Percentiles rank a stretch among this genome's conserved stretches.
Conservation (phyloP, 2,888 invertebrate species). For the Trachelus iudaicus region DNA sequence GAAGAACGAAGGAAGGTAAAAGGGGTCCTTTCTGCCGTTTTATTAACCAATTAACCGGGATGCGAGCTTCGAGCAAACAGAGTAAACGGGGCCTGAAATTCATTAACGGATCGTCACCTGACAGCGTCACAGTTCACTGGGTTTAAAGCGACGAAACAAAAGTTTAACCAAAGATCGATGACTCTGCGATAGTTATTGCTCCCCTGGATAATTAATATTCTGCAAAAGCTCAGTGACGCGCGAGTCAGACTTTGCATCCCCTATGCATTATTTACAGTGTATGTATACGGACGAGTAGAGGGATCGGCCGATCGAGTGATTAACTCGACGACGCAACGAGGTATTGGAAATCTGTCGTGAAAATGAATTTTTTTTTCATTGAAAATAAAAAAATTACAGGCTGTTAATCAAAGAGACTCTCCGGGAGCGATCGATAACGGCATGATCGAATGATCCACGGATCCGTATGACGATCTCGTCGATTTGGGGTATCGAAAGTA, state of each 20-base stretch:
- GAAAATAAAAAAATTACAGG: background rate
- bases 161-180: background rate
- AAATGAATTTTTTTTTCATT: background rate
- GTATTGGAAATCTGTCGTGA: background rate
- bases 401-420: background rate
- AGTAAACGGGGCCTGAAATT: conserved; percentile 40
- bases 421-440: background rate
- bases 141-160: background rate
- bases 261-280: background rate
- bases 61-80: conserved; percentile 48
- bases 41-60: conserved; percentile 50
- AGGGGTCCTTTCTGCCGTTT: conserved; percentile 48
- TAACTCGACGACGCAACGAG: background rate
- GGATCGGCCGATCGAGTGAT: background rate
- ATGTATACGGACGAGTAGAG: background rate
- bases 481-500: background rate
- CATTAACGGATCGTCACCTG: conserved; percentile 34
- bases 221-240: background rate
- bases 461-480: background rate
- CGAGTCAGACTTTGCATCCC: background rate
- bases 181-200: background rate
- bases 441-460: background rate
- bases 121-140: background rate
- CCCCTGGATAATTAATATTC: background rate
- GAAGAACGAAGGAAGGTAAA: background rate